Evolutionary conservation across 2,888 invertebrate species (phyloP).

Genomic region (Caenorhabditis sp.): DNA sequence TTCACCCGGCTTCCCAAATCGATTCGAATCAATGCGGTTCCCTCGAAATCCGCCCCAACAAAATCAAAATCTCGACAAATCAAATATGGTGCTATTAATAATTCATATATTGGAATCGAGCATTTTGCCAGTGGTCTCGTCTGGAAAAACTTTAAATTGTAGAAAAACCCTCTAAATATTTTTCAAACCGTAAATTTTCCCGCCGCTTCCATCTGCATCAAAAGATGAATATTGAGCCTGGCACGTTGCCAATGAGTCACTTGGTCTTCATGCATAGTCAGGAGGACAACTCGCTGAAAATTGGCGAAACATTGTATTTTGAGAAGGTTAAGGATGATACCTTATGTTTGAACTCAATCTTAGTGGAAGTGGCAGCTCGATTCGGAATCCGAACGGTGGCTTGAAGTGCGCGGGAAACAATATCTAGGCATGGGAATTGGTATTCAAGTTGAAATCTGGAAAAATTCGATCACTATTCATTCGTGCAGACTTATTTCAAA

Average conservation of each 20-base stretch:
- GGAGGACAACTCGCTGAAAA: constrained; percentile 23
- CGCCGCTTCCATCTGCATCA: constrained; percentile 17
- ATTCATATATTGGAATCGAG: constrained; percentile 37
- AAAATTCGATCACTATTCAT: neutral
- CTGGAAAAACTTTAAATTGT: constrained; percentile 31
- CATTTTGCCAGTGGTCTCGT: constrained; percentile 44
- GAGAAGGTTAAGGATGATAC: too few relatives aligned
- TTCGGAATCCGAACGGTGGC: constrained; percentile 28
- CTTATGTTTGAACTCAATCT: constrained; percentile 45
- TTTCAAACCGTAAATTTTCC: constrained; percentile 25
- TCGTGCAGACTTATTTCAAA: too few relatives aligned
- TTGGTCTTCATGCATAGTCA: constrained; percentile 31
- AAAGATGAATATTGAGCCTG: constrained; percentile 20
- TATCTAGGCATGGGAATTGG: constrained; percentile 45
- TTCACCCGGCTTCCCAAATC: constrained; percentile 43
- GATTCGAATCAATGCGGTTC: constrained; percentile 40
- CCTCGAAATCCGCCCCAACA: constrained; percentile 41
- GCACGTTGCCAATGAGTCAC: constrained; percentile 20
- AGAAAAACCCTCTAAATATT: too few relatives aligned
- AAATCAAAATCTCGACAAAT: constrained; percentile 48
- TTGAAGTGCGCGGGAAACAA: constrained; percentile 33
- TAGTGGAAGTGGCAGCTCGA: constrained; percentile 12
- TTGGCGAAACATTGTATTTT: too few relatives aligned
- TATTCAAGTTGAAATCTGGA: constrained; percentile 45
- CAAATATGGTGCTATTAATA: constrained; percentile 42